Evolutionary conservation across 2,888 invertebrate species (phyloP).

Genomic region (Drosophila putrida): DNA sequence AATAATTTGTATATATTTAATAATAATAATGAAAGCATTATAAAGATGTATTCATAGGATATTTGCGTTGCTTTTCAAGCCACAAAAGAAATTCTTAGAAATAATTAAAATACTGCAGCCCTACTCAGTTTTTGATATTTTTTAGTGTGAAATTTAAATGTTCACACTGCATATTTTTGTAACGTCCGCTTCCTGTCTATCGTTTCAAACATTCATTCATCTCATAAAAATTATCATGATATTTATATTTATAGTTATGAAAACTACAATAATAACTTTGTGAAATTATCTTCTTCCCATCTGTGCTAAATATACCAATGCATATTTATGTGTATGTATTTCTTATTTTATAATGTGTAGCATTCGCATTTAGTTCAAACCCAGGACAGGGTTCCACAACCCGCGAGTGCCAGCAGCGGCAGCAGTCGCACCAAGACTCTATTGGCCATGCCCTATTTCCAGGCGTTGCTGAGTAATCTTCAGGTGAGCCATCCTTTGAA

Average conservation of each 20-base stretch:
- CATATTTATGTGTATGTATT: not conserved
- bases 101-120: too few relatives aligned
- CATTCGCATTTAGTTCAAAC: constrained; percentile 84
- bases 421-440: constrained; percentile 85
- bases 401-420: constrained; percentile 84
- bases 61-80: too few relatives aligned
- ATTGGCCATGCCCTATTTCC: constrained; percentile 88
- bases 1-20: too few relatives aligned
- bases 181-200: too few relatives aligned
- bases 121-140: too few relatives aligned
- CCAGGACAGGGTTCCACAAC: constrained; percentile 84
- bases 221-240: not conserved
- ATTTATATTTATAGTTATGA: not conserved
- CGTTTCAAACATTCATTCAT: not conserved
- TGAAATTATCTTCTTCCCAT: constrained; percentile 44
- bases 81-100: too few relatives aligned
- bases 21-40: too few relatives aligned
- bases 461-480: constrained; percentile 89
- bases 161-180: too few relatives aligned
- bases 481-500: constrained; percentile 87
- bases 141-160: too few relatives aligned
- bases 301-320: not conserved
- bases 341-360: constrained; percentile 42
- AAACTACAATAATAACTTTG: constrained; percentile 37
- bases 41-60: too few relatives aligned